Percentiles rank a stretch among this genome's conserved stretches.
phyloP scores from a whole-genome alignment of 2,888 invertebrate species.

The Cenopis cana region DNA sequence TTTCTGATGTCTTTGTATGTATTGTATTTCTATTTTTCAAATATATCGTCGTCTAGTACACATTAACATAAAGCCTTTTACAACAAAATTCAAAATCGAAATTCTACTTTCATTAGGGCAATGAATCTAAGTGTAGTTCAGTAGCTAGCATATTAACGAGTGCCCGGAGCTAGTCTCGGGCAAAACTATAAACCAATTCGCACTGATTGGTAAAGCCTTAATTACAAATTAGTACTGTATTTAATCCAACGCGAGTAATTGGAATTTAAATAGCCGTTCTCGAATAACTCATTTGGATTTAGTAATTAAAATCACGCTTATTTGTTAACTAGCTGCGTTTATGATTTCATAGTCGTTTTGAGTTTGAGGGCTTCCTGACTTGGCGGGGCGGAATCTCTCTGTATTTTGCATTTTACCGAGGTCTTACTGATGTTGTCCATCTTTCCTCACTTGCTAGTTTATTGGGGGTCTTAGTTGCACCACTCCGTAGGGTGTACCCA shows the following conservation, averaged over 20 bases:
- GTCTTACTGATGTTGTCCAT: no score
- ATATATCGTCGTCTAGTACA: no score
- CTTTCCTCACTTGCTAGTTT: no score
- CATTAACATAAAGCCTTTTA: background rate
- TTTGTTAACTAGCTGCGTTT: conserved; percentile 14
- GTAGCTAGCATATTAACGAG: conserved; percentile 37
- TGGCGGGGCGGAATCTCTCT: no score
- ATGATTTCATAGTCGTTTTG: background rate
- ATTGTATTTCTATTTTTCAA: no score
- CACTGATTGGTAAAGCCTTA: conserved; percentile 41
- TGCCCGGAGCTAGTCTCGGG: conserved; percentile 22
- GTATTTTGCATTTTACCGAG: no score
- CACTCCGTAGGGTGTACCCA: no score
- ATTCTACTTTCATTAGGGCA: conserved; percentile 9
- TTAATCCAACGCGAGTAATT: conserved; percentile 40
- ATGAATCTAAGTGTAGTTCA: conserved; percentile 21
- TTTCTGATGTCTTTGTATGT: no score
- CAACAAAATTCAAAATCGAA: background rate
- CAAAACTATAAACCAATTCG: conserved; percentile 40
- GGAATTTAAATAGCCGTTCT: conserved; percentile 38
- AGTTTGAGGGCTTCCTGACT: background rate
- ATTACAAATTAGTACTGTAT: conserved; percentile 44
- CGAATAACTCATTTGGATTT: conserved; percentile 36
- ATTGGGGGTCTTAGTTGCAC: no score
- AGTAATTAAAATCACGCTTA: conserved; percentile 25